Base-by-base conservation (phyloP, 2,888 invertebrate genomes). In the Caenorhabditis virilis region DNA sequence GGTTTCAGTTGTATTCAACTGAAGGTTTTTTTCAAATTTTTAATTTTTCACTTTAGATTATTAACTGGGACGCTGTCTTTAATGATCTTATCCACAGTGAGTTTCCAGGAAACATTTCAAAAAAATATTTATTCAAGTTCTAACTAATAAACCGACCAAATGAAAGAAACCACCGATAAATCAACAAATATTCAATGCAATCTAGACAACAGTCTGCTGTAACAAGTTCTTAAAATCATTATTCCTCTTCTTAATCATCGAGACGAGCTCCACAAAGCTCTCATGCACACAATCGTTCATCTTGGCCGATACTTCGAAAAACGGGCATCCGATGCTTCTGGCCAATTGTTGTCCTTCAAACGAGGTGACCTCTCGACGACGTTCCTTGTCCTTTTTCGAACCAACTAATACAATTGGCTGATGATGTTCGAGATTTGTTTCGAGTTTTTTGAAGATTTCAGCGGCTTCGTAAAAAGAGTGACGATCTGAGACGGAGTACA, bases 291-390 rank as follows among this genome's bases (percentile, higher is more conserved):
- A 53, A 43, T 72, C 72, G 47, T 72, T 72, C 20, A 41, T 23
- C 38, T 72, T 72, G 0, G 69, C 55, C 11, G 72, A 72, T 0
- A 72, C 69, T 45, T 72, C 72, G 15, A 66, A 38, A 38, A 72
- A 72, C 11, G 72, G 69, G 25, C 66, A 61, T 1, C 47, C 53
- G 20, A 69, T 25, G 27, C 22, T 42, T 20, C 58, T 33, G 18
- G 69, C 66, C 23, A 72, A 55, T 36, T 56, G 41, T 43, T 72
- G 72, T 11, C 69, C 72, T 39, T 72, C 66, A 27, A 55, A 66
- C 0, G 63, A 23, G 0, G 47, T 43, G 20, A 72, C 72, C n/a
- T 50, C 39, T 30, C 72, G 33, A 36, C 64, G 55, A n/a, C 39
- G 54, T 43, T 55, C 48, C n/a, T 46, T 45, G 45, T 72, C 72